A percentile compares a stretch with the other conserved stretches of the same genome.
Evolutionary conservation across 2,113 vertebrate species (phyloP).

Genomic region (Bubo scandiacus): DNA sequence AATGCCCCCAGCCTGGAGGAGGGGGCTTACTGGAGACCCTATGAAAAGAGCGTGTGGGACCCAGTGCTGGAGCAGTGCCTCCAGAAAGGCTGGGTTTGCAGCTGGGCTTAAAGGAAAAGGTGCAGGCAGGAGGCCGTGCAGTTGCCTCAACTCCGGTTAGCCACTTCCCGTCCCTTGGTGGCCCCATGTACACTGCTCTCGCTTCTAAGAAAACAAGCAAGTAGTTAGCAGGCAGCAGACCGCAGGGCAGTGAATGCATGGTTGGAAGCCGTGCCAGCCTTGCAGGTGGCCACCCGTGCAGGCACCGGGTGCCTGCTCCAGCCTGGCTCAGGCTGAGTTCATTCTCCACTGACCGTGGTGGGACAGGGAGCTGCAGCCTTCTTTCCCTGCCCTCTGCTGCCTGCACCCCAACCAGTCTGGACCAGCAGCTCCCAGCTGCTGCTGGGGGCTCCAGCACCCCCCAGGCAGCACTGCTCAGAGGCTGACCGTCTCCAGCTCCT

Average conservation of each 20-base stretch:
- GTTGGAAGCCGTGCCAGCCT: neutral
- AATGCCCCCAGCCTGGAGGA: neutral
- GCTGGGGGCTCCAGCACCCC: neutral
- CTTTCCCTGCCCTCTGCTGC: neutral
- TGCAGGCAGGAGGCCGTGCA: neutral
- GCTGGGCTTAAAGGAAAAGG: neutral
- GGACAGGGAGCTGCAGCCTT: neutral
- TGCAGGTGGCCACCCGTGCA: rapidly evolving
- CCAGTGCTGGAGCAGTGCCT: neutral
- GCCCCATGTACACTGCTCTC: rapidly evolving
- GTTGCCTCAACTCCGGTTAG: rapidly evolving
- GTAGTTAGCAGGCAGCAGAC: neutral
- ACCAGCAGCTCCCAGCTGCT: neutral
- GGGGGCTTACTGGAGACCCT: rapidly evolving
- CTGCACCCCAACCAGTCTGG: rapidly evolving
- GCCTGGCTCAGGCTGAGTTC: neutral
- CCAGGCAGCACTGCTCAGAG: rapidly evolving
- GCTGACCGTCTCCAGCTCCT: rapidly evolving
- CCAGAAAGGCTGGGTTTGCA: rapidly evolving
- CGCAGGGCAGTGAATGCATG: rapidly evolving
- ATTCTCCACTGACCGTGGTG: rapidly evolving
- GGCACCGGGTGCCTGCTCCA: neutral
- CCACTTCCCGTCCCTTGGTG: neutral
- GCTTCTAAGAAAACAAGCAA: rapidly evolving
- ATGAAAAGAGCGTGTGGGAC: rapidly evolving